A percentile compares a stretch with the other conserved stretches of the same genome.
Evolutionary conservation across 1,140 invertebrate species (phyloP).

Genomic region (Uloborus diversus): DNA sequence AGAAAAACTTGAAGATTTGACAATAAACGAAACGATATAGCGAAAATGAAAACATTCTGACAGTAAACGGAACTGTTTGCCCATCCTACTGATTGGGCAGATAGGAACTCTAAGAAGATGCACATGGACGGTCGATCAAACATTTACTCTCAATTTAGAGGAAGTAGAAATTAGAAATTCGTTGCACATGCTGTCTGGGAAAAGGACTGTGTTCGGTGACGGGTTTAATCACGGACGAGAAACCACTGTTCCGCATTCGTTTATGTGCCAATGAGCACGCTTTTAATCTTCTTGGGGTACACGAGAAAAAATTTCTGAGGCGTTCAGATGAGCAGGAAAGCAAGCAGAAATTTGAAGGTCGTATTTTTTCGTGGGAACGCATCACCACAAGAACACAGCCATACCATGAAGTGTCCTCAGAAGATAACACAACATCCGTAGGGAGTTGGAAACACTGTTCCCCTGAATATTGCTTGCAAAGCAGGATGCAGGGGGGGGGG

Average conservation of each 20-base stretch:
- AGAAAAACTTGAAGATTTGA: no score
- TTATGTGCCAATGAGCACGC: slow-evolving; percentile 21
- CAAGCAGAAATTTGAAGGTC: slow-evolving; percentile 2
- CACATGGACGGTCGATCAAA: neutral
- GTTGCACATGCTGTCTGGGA: slow-evolving; percentile 10
- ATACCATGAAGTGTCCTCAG: no score
- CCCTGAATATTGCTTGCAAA: no score
- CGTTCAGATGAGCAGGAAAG: neutral
- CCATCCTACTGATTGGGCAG: no score
- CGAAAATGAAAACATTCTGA: no score
- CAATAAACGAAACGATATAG: no score
- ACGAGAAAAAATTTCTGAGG: neutral
- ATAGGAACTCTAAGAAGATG: no score
- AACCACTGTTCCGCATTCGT: slow-evolving; percentile 11
- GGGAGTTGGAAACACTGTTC: no score
- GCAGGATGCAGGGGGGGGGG: no score
- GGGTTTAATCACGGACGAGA: slow-evolving; percentile 13
- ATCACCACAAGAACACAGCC: no score
- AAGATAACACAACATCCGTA: neutral
- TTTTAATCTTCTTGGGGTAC: slow-evolving; percentile 14
- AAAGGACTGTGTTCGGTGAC: neutral
- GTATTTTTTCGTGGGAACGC: slow-evolving; percentile 6
- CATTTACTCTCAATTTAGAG: neutral
- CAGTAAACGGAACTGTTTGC: no score
- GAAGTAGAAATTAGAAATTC: slow-evolving; percentile 15